A percentile compares a stretch with the other conserved stretches of the same genome.
phyloP scores from a whole-genome alignment of 2,113 vertebrate genomes.

The Atractosteus spatula region DNA sequence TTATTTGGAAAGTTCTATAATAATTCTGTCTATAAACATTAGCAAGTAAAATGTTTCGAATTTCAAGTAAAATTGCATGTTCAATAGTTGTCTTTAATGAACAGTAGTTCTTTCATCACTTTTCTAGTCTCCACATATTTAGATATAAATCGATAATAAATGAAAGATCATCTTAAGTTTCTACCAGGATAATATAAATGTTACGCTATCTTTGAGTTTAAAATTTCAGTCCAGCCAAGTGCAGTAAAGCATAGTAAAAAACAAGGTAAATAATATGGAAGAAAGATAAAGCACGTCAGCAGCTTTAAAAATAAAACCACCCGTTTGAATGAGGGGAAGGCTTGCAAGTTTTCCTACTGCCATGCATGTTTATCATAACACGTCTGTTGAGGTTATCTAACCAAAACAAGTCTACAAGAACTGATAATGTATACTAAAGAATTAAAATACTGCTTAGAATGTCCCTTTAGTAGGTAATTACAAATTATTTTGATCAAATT shows the following conservation, averaged over 20 bases:
- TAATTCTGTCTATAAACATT: no score
- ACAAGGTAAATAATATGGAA: not conserved
- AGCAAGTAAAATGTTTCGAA: no score
- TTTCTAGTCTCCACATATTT: no score
- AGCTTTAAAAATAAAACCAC: not conserved
- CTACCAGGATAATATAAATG: no score
- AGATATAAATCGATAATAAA: no score
- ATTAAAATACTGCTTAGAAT: not conserved
- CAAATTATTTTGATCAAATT: not conserved
- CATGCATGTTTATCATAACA: not conserved
- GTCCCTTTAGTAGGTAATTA: not conserved
- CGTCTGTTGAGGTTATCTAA: not conserved
- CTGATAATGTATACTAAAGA: not conserved
- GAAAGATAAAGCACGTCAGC: constrained; percentile 1
- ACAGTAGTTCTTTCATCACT: no score
- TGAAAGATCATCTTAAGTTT: no score
- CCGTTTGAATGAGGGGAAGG: not conserved
- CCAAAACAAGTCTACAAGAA: not conserved
- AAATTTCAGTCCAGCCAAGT: not conserved
- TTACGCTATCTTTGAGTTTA: not conserved
- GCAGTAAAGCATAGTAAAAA: not conserved
- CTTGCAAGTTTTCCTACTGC: not conserved
- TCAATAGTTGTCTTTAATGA: no score
- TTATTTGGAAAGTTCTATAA: no score
- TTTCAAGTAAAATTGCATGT: no score